Conservation (phyloP, 2,888 invertebrate species). For the Hesperia comma region DNA sequence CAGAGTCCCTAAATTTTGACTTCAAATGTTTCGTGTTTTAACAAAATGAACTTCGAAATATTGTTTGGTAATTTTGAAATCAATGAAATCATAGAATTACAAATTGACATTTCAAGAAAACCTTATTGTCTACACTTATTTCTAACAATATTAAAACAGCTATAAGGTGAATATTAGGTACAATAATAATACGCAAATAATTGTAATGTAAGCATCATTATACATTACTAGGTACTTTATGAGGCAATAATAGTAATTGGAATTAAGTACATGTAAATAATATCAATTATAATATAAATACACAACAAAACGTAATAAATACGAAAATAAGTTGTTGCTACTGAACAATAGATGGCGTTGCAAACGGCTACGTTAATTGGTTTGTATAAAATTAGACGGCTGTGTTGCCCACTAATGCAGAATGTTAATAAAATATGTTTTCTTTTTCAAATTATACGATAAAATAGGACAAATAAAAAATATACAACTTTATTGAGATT, state of each 20-base stretch:
- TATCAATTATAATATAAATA: neutral
- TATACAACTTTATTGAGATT: too few species aligned
- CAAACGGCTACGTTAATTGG: neutral
- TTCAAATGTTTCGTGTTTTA: too few species aligned
- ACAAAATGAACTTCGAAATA: too few species aligned
- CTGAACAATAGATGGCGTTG: conserved; percentile 24
- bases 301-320: neutral
- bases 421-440: too few species aligned
- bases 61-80: too few species aligned
- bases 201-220: conserved; percentile 5
- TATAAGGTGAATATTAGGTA: neutral
- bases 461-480: too few species aligned
- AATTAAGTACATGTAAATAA: neutral
- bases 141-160: neutral
- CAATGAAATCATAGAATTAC: too few species aligned
- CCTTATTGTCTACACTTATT: neutral
- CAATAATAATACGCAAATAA: neutral
- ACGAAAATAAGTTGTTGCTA: neutral
- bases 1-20: too few species aligned
- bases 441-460: too few species aligned
- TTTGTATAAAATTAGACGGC: neutral
- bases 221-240: conserved; percentile 22
- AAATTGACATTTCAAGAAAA: neutral
- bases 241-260: conserved; percentile 20
- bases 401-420: too few species aligned